Evolutionary conservation across 2,888 invertebrate species (phyloP).

Genomic region (Ormyrus pomaceus): DNA sequence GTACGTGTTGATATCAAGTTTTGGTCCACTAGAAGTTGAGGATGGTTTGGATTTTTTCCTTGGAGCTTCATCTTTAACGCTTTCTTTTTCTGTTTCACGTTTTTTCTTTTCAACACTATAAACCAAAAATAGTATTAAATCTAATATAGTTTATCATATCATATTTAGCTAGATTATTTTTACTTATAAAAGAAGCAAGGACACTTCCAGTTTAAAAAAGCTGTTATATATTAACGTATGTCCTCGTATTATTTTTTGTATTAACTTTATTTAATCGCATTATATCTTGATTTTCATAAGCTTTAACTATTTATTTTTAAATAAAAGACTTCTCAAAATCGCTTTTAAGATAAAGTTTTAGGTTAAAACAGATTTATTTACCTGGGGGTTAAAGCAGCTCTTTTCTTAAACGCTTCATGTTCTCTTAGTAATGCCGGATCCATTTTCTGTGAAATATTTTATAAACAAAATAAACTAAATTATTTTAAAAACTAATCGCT

Average conservation of each 20-base stretch:
- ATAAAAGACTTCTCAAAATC: too few species aligned
- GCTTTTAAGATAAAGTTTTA: conserved; percentile 16
- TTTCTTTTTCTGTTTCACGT: conserved; percentile 78
- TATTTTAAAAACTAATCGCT: neutral
- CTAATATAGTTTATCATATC: too few species aligned
- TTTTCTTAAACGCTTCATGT: conserved; percentile 94
- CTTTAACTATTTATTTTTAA: too few species aligned
- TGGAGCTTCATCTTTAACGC: conserved; percentile 82
- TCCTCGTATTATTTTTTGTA: too few species aligned
- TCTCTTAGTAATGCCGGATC: conserved; percentile 95
- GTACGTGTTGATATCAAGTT: conserved; percentile 87
- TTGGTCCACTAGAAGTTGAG: conserved; percentile 80
- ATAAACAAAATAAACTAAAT: neutral
- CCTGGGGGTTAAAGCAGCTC: conserved; percentile 93
- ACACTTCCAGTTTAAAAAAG: too few species aligned
- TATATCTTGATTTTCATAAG: too few species aligned
- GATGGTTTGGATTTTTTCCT: conserved; percentile 86
- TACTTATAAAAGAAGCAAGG: too few species aligned
- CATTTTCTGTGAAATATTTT: conserved; percentile 78
- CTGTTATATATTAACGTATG: too few species aligned
- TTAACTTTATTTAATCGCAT: too few species aligned
- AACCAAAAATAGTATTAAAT: conserved; percentile 7
- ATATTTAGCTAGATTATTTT: too few species aligned
- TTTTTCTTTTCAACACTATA: conserved; percentile 89
- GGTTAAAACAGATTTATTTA: conserved; percentile 74